Evolutionary conservation across 1,140 invertebrate genomes (phyloP), one percentile per base, ranked within the genome.

Genomic region (Drosophila serrata): DNA sequence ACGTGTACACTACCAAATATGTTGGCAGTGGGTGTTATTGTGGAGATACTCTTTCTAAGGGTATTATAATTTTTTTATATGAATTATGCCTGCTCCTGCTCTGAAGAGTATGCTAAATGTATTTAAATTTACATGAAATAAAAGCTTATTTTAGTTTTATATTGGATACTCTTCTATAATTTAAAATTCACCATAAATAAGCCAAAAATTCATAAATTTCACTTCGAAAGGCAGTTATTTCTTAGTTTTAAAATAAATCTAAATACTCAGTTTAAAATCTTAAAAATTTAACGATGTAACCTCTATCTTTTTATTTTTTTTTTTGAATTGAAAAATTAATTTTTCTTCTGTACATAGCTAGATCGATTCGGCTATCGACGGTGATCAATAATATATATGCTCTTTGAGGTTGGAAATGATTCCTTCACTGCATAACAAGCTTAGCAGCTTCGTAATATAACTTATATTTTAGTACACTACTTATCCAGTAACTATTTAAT

Each of bases 1-100:
- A 58, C 70, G 37, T 72, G 62, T 46, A 79, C 75, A 62, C 59
- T 46, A 78, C 15, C 75, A 70, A 78, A 78, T 56, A 63, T 51
- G 64, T 79, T 76, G 60, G 39, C 37, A 55, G 59, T 51, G 68
- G 42, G 48, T 73, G 58, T 19, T 69, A 43, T 67, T 69, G 46
- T 69, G 40, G 45, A 3, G 11, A 51, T 68, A 53, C 45, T 11
- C 61, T 67, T 12, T n/a, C 1, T 1, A 11, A 31, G 29, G 31
- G 67, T 45, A 53, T 12, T 31, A 4, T 27, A 6, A 24, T 11
- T 15, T 19, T 15, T 19, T 13, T 0, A 11, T 7, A 37, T 7
- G 37, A 4, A 39, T 8, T 22, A 6, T 4, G 48, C 15, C 1
- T 35, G 15, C 4, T 56, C 19, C 17, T 56, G 33, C 17, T 27